Base-by-base conservation (phyloP, 2,113 vertebrate species). In the Petromus typicus region DNA sequence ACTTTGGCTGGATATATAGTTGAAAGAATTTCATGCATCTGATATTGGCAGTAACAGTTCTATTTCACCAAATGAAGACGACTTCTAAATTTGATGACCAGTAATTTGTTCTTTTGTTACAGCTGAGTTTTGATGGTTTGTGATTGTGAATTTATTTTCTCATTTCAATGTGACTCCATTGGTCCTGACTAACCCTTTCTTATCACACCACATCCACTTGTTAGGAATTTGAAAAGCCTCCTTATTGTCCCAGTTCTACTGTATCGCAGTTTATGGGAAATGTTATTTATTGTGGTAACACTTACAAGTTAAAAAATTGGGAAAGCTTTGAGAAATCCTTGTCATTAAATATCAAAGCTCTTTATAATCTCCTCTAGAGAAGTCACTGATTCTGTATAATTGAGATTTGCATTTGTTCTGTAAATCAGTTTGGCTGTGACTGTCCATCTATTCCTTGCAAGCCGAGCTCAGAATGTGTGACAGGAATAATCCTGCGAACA, bases 91-190 rank as follows among this genome's bases (percentile, higher is more conserved):
- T 8, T 4, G 40, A 73, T 51, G 82, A 67, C 82, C 5, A 23
- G 37, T 16, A 27, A 88, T 20, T 10, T 4, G 20, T 25, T 59
- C 61, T 86, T 95, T 94, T 63, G 78, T 66, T 51, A 43, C 96
- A 27, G 40, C 3, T 9, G 27, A 25, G 45, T 57, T 93, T 90
- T 22, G 10, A 45, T 66, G 37, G 13, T 37, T 86, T 94, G 27
- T 79, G 51, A 79, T 27, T n/a, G 66, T 27, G 32, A 88, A 91
- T 82, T 63, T 79, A n/a, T n/a, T 89, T 75, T 94, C 67, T 90
- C 34, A 86, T 56, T 86, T 78, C 37, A 48, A 13, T 1, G 4
- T 30, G 34, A 45, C 37, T 76, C 79, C n/a, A 6, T 30, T 57
- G 54, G 30, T 79, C 34, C 23, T 83, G 54, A 66, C 10, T 90